These are phyloP conservation scores for Sterrhoptilus dennistouni DNA, from an alignment of 2,113 vertebrate species.

Conservation along the genomic window DNA sequence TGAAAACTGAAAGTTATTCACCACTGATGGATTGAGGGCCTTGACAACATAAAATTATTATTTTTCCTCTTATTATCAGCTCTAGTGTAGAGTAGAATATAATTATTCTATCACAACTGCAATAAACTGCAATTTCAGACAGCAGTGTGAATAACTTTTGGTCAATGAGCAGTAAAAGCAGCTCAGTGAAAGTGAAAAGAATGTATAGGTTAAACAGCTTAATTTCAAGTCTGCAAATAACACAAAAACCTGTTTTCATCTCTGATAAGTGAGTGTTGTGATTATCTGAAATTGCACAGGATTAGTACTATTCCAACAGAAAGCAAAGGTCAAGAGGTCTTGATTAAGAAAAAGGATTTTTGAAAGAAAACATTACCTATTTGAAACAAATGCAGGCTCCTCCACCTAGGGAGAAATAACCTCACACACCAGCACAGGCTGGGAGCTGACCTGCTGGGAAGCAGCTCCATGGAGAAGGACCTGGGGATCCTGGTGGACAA, in stretches of 20 bases:
- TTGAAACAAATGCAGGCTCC: background rate
- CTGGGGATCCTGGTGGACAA: background rate
- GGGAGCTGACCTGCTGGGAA: background rate
- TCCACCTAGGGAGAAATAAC: background rate
- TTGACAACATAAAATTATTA: background rate
- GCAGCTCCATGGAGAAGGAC: background rate
- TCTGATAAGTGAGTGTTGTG: background rate
- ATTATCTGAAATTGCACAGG: conserved; percentile 10
- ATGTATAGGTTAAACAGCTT: background rate
- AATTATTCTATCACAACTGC: conserved; percentile 30
- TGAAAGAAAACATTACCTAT: background rate
- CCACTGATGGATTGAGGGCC: background rate
- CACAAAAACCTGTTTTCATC: background rate
- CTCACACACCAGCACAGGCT: background rate
- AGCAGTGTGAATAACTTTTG: conserved; percentile 20
- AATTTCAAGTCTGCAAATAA: conserved; percentile 3
- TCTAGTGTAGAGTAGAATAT: background rate
- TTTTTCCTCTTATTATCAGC: background rate
- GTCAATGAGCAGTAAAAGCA: conserved; percentile 24
- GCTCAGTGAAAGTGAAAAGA: background rate
- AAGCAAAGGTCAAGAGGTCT: background rate
- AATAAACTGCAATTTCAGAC: conserved; percentile 46
- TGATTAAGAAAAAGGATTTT: background rate
- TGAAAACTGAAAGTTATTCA: background rate
- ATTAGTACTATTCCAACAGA: background rate